These are phyloP conservation scores for Dufourea novaeangliae DNA, from an alignment of 1,140 invertebrate genomes.

Conservation along the genomic window DNA sequence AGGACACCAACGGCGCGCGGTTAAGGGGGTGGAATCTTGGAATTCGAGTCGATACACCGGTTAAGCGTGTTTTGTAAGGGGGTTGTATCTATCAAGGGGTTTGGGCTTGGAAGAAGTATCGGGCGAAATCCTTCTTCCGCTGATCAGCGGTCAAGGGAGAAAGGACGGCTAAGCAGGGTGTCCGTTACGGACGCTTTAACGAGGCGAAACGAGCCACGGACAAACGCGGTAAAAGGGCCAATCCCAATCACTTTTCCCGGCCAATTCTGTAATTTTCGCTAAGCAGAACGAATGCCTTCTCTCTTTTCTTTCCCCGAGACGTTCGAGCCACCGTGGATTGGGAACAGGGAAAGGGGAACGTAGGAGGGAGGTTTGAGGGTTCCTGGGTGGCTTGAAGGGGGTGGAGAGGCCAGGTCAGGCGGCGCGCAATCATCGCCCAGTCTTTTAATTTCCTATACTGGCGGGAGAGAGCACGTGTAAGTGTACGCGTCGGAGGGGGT, in stretches of 20 bases:
- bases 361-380: constrained; percentile 2
- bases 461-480: constrained; percentile 59
- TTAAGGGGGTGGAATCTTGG: too few relatives aligned
- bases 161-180: constrained; percentile 49
- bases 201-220: constrained; percentile 69
- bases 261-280: constrained; percentile 76
- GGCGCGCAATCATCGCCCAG: constrained; percentile 76
- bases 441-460: constrained; percentile 81
- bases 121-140: constrained; percentile 20
- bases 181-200: constrained; percentile 71
- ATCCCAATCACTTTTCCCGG: constrained; percentile 77
- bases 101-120: constrained; percentile 11
- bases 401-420: constrained; percentile 49
- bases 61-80: neutral
- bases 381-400: neutral
- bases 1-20: too few relatives aligned
- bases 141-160: constrained; percentile 22
- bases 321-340: constrained; percentile 59
- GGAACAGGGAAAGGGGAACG: constrained; percentile 25
- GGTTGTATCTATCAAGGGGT: neutral
- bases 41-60: neutral
- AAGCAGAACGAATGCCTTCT: constrained; percentile 76
- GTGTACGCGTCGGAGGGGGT: constrained; percentile 40
- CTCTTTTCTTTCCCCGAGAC: constrained; percentile 29
- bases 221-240: constrained; percentile 69